Conservation (phyloP, 1,140 invertebrate species). For the Cheumatopsyche charites region DNA sequence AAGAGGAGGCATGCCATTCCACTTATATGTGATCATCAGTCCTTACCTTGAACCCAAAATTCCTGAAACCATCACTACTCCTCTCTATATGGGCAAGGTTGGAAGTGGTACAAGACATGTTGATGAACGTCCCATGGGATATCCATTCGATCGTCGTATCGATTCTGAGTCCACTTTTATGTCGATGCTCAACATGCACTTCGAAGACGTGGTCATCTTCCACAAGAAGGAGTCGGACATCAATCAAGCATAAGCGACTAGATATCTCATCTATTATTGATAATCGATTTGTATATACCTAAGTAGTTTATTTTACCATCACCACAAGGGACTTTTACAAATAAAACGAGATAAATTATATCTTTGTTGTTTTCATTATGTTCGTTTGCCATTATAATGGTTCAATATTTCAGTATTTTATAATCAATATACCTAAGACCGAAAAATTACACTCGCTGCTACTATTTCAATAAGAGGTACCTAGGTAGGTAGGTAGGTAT, state of each 20-base stretch:
- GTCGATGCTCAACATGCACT: conserved; percentile 63
- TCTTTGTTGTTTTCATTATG: too few relatives aligned
- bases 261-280: too few relatives aligned
- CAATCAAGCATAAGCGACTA: conserved; percentile 28
- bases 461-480: too few relatives aligned
- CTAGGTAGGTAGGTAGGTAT: too few relatives aligned
- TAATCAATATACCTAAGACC: too few relatives aligned
- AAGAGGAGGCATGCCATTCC: conserved; percentile 65
- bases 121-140: conserved; percentile 69
- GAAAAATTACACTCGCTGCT: too few relatives aligned
- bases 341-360: too few relatives aligned
- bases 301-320: too few relatives aligned
- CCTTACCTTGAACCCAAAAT: conserved; percentile 55
- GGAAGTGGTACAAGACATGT: conserved; percentile 53
- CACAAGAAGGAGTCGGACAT: conserved; percentile 56
- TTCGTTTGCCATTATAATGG: too few relatives aligned
- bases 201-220: conserved; percentile 65
- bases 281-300: too few relatives aligned
- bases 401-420: too few relatives aligned
- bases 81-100: conserved; percentile 52
- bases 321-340: too few relatives aligned
- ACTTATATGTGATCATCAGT: conserved; percentile 65
- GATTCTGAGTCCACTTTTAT: conserved; percentile 60
- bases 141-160: conserved; percentile 70
- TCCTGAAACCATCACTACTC: conserved; percentile 50